Conservation (phyloP, 2,888 invertebrate genomes). For the Cantharis flavilabris region DNA sequence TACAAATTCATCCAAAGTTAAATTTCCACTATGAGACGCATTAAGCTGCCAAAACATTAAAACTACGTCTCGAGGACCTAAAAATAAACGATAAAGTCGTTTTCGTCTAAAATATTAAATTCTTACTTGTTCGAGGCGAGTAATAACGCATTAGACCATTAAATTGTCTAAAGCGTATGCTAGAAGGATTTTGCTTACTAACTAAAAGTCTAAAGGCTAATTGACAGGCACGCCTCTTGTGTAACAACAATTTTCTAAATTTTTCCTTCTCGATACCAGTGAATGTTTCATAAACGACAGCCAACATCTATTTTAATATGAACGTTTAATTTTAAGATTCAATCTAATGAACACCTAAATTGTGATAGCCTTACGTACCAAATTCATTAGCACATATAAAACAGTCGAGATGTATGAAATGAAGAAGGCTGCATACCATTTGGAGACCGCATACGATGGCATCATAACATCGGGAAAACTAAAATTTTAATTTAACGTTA, state of each 20-base stretch:
- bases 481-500: slow-evolving; percentile 46
- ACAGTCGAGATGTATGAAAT: slow-evolving; percentile 84
- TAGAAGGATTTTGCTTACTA: slow-evolving; percentile 72
- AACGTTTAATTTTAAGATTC: not conserved
- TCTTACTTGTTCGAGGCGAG: slow-evolving; percentile 71
- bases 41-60: slow-evolving; percentile 83
- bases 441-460: slow-evolving; percentile 81
- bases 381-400: slow-evolving; percentile 86
- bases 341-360: too few species aligned
- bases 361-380: slow-evolving; percentile 57
- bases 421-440: slow-evolving; percentile 86
- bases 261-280: slow-evolving; percentile 85
- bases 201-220: slow-evolving; percentile 81
- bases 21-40: slow-evolving; percentile 65
- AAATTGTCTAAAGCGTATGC: slow-evolving; percentile 75
- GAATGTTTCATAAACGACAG: slow-evolving; percentile 89
- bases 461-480: slow-evolving; percentile 94
- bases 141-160: slow-evolving; percentile 80
- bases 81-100: not conserved
- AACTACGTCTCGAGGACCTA: slow-evolving; percentile 73
- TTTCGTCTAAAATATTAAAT: not conserved
- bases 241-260: slow-evolving; percentile 79
- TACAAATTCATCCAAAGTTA: slow-evolving; percentile 75
- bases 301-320: slow-evolving; percentile 71
- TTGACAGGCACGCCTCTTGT: slow-evolving; percentile 80